Evolutionary conservation across 2,888 invertebrate genomes (phyloP), one percentile per base, ranked within the genome.

Genomic region (Caenorhabditis drosophilae): DNA sequence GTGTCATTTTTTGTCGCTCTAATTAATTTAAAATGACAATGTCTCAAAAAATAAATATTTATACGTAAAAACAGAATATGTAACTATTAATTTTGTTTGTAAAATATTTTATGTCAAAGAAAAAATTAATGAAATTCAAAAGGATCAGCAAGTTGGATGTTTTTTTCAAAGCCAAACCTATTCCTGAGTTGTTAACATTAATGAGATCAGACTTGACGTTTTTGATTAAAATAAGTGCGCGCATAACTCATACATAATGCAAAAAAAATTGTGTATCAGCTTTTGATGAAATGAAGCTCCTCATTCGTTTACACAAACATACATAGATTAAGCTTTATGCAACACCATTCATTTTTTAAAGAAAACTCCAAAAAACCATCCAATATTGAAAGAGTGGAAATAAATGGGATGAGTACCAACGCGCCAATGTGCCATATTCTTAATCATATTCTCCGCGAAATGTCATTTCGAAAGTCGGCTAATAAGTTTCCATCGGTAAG

Each of bases 161-260:
- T n/a, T n/a, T n/a, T n/a, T n/a, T n/a, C n/a, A n/a, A n/a, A n/a
- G n/a, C n/a, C n/a, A n/a, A n/a, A n/a, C n/a, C n/a, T n/a, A n/a
- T n/a, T n/a, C n/a, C n/a, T n/a, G n/a, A n/a, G n/a, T n/a, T n/a
- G n/a, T n/a, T n/a, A n/a, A n/a, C n/a, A n/a, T n/a, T 61, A 55
- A 61, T 55, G 50, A 61, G 55, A 55, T 55, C 46, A 48, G 55
- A 55, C 55, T 61, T 51, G 41, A 34, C 46, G 54, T 49, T 54
- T 62, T 54, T 57, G 46, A 63, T 63, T 63, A 57, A 57, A 63
- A 63, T 63, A 63, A 63, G 63, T 63, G 53, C 53, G 53, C n/a
- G 18, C 23, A 44, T 40, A 53, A 52, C 63, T 63, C 63, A 63
- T 63, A 49, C 57, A 63, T 63, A 57, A 63, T 63, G 63, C 63